A percentile compares a stretch with the other conserved stretches of the same genome.
Conservation (phyloP, 2,113 vertebrate species). For the Odocoileus hemionus region DNA sequence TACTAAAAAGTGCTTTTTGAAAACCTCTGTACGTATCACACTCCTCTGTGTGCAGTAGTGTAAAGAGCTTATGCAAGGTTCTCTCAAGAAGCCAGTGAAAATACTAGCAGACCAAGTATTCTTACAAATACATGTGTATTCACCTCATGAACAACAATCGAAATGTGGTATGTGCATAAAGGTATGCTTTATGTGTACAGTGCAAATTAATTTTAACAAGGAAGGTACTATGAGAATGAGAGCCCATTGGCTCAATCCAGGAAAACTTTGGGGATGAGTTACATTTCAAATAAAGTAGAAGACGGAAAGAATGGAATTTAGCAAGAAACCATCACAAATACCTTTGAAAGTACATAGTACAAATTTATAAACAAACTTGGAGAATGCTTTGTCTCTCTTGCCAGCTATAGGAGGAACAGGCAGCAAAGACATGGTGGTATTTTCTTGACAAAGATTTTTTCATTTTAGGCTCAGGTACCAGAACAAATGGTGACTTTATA, state of each 20-base stretch:
- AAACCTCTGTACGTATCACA: not conserved
- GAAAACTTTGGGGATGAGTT: not conserved
- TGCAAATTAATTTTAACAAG: not conserved
- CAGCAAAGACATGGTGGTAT: not conserved
- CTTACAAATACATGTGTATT: not conserved
- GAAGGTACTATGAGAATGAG: not conserved
- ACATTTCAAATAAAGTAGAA: not conserved
- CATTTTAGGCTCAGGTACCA: slow-evolving; percentile 82
- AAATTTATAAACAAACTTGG: not conserved
- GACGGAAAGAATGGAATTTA: not conserved
- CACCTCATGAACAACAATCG: not conserved
- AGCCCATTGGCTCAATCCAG: not conserved
- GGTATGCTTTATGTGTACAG: not conserved
- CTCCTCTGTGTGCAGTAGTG: not conserved
- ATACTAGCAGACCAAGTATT: not conserved
- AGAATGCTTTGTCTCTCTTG: not conserved
- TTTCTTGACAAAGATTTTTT: slow-evolving; percentile 32
- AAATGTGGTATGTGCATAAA: not conserved
- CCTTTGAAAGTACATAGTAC: not conserved
- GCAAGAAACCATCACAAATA: not conserved
- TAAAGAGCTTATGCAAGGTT: not conserved
- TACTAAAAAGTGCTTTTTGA: not conserved
- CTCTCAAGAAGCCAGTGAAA: not conserved
- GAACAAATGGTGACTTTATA: slow-evolving; percentile 86
- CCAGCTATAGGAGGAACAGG: not conserved